Evolutionary conservation across 2,797 vertebrate species (phyloP).

Genomic region (Ctenosaura bakeri): DNA sequence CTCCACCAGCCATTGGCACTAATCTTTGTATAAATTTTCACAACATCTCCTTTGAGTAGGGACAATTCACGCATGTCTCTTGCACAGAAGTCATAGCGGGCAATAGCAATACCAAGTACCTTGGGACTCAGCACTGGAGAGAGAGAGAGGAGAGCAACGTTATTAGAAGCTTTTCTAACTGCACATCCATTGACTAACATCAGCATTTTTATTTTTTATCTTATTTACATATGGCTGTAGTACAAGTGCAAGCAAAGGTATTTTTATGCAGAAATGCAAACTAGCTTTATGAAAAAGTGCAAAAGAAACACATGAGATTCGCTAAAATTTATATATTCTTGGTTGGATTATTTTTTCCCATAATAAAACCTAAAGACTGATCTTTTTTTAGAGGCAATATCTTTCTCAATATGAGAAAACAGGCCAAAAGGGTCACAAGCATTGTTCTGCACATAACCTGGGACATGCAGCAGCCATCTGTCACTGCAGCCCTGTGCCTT

Average conservation of each 20-base stretch:
- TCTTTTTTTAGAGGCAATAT: not conserved
- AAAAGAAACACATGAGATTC: constrained; percentile 17
- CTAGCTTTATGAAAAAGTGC: not conserved
- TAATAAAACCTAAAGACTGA: not conserved
- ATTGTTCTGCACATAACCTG: not conserved
- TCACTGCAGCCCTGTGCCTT: not conserved
- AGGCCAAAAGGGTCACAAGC: not conserved
- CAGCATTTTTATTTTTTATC: constrained; percentile 15
- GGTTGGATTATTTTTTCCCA: not conserved
- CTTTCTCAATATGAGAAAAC: not conserved
- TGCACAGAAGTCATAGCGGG: constrained; percentile 97
- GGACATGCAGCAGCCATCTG: not conserved
- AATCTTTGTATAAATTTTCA: constrained; percentile 96
- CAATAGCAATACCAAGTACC: constrained; percentile 94
- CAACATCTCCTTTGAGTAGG: constrained; percentile 92
- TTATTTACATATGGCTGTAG: constrained; percentile 20
- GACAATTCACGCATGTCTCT: constrained; percentile 94
- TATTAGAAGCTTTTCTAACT: not conserved
- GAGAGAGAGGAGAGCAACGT: not conserved
- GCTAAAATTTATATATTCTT: constrained; percentile 14
- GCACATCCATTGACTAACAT: not conserved
- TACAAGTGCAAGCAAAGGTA: constrained; percentile 36
- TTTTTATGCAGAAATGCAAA: constrained; percentile 46
- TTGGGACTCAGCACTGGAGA: constrained; percentile 91
- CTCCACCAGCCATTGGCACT: constrained; percentile 98